Conservation (phyloP, 2,888 invertebrate species). For the Ichneumon xanthorius region DNA sequence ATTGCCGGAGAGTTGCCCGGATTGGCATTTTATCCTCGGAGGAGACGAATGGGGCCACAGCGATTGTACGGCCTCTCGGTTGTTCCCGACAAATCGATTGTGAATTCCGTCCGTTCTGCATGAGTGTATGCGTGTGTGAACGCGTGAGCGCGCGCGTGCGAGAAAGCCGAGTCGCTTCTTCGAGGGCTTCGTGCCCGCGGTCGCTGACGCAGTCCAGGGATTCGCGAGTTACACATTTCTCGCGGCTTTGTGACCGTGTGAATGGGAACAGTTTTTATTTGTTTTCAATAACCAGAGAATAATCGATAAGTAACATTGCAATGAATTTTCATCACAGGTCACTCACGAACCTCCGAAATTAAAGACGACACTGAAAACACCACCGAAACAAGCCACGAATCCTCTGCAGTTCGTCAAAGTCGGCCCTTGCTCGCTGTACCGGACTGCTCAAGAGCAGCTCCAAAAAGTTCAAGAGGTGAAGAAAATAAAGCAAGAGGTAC, state of each 20-base stretch:
- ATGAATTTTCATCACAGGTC: conserved; percentile 73
- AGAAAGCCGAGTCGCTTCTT: conserved; percentile 35
- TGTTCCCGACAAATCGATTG: conserved; percentile 53
- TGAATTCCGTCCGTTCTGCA: background rate
- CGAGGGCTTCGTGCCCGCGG: conserved; percentile 36
- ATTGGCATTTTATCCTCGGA: conserved; percentile 15
- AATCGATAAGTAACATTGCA: background rate
- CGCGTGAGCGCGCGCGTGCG: background rate
- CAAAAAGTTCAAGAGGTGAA: conserved; percentile 94
- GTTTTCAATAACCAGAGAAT: background rate
- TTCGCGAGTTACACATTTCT: conserved; percentile 1
- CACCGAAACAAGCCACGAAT: conserved; percentile 93
- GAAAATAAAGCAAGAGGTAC: conserved; percentile 91
- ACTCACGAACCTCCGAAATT: conserved; percentile 83
- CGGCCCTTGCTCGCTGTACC: conserved; percentile 94
- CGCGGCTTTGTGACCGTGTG: background rate
- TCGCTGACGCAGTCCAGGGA: conserved; percentile 26
- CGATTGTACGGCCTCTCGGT: conserved; percentile 56
- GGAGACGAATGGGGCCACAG: conserved; percentile 32
- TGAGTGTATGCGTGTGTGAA: background rate
- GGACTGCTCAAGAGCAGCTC: conserved; percentile 93
- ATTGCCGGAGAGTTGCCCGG: conserved; percentile 1
- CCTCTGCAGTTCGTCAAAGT: conserved; percentile 96
- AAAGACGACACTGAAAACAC: conserved; percentile 86
- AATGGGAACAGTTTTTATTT: background rate